phyloP scores from a whole-genome alignment of 2,888 invertebrate genomes.

The Tholera decimalis region DNA sequence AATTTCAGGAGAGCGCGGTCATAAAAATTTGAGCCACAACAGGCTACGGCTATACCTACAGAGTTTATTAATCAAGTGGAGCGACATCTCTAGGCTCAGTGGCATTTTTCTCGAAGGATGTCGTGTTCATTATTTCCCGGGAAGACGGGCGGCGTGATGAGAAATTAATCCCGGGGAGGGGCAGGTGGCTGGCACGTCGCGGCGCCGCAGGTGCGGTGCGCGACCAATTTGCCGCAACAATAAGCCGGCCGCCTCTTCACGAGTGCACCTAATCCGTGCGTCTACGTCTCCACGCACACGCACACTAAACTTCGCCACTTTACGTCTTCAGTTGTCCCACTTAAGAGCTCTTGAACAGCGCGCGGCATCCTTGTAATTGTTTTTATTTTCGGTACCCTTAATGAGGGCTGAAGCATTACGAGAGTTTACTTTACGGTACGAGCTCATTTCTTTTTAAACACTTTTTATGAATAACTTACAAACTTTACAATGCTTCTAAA shows the following conservation, averaged over 20 bases:
- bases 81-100: constrained; percentile 81
- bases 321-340: constrained; percentile 54
- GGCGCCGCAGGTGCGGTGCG: constrained; percentile 79
- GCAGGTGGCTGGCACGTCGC: constrained; percentile 73
- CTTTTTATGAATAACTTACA: constrained; percentile 59
- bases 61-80: constrained; percentile 88
- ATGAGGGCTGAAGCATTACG: constrained; percentile 51
- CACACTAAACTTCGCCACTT: constrained; percentile 51
- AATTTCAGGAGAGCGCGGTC: constrained; percentile 70
- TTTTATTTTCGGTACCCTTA: constrained; percentile 57
- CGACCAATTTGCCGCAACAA: constrained; percentile 81
- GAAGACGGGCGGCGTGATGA: constrained; percentile 86
- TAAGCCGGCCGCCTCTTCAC: constrained; percentile 67
- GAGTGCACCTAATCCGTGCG: constrained; percentile 70
- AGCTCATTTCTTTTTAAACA: constrained; percentile 51
- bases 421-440: constrained; percentile 42
- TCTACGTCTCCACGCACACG: constrained; percentile 69
- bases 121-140: constrained; percentile 86
- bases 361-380: constrained; percentile 55
- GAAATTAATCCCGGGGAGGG: constrained; percentile 88
- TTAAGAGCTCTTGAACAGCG: constrained; percentile 45
- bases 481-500: constrained; percentile 62
- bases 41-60: constrained; percentile 58
- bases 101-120: constrained; percentile 87
- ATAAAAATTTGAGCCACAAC: constrained; percentile 73